Percentiles rank a stretch among this genome's conserved stretches.
Conservation (phyloP, 2,888 invertebrate species). For the Agrochola lychnidis region DNA sequence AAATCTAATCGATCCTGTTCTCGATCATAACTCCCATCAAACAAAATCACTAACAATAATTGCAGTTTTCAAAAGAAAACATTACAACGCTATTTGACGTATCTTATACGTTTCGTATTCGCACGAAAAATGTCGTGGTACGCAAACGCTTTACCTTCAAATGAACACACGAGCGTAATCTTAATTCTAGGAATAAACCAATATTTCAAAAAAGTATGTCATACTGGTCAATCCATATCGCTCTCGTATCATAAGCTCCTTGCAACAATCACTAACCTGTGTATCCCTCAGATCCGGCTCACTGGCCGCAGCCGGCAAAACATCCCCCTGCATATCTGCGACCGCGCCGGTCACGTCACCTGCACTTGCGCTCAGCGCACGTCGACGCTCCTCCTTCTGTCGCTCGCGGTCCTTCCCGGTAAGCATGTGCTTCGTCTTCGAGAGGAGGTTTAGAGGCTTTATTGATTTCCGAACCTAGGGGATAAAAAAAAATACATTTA, state of each 20-base stretch:
- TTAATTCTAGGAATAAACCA: no score
- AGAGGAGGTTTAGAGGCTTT: constrained; percentile 82
- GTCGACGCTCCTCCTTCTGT: constrained; percentile 71
- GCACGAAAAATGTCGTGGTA: no score
- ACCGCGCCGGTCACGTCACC: constrained; percentile 87
- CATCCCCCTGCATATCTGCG: constrained; percentile 69
- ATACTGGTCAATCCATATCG: no score
- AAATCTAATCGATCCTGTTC: no score
- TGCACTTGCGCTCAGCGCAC: constrained; percentile 81
- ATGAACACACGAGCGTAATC: no score
- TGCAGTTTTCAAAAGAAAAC: background rate
- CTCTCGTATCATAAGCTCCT: no score
- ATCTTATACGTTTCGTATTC: no score
- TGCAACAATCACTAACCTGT: constrained; percentile 75
- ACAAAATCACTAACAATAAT: no score
- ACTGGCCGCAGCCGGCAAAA: constrained; percentile 90
- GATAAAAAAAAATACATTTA: background rate
- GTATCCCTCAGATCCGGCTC: constrained; percentile 92
- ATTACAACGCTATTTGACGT: background rate
- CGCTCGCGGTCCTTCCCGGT: constrained; percentile 75
- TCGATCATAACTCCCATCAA: no score
- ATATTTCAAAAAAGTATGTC: no score
- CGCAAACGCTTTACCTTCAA: no score
- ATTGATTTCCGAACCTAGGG: constrained; percentile 82
- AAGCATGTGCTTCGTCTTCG: constrained; percentile 82